Evolutionary conservation across 2,888 invertebrate species (phyloP), one percentile per base, ranked within the genome.

Genomic region (Andricus curvator): DNA sequence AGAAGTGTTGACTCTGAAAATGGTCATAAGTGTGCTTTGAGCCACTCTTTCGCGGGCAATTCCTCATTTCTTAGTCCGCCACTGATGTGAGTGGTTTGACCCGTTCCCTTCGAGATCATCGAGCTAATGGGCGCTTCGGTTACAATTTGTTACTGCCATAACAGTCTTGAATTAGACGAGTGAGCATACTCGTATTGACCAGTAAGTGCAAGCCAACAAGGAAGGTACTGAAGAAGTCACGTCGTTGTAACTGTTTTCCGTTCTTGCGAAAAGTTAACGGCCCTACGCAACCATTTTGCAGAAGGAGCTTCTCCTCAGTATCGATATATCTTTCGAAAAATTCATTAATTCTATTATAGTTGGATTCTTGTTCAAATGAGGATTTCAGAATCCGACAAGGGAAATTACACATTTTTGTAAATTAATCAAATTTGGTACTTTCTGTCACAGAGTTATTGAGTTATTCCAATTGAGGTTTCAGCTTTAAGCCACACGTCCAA

Each of bases 191-290:
- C 17, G 62, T 64, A 60, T 64, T 64, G 44, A 64, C 62, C 74
- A 48, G 48, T 37, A 41, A 66, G 33, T 51, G 56, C 51, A 62
- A 20, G 29, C 15, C 62, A 66, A 51, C 81, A 76, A 82, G 68
- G 56, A 80, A 41, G 78, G 79, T 84, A 78, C 83, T 84, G 84
- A 82, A 78, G 80, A 84, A 85, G 85, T 83, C 83, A 81, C 84
- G 82, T 82, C 82, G 84, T 79, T 81, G 83, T 90, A 90, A 90
- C 89, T 90, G 90, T 90, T 90, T 88, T 87, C 89, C 89, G 88
- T 89, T 89, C 89, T 87, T 88, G 88, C 86, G 88, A 89, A 88
- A 88, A 90, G 88, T 89, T 89, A 89, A 90, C 89, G 89, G 77
- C 76, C 64, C 80, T 51, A 64, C 33, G 84, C 85, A 83, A 88